Base-by-base conservation (phyloP, 2,797 vertebrate genomes). In the Chiroxiphia lanceolata region DNA sequence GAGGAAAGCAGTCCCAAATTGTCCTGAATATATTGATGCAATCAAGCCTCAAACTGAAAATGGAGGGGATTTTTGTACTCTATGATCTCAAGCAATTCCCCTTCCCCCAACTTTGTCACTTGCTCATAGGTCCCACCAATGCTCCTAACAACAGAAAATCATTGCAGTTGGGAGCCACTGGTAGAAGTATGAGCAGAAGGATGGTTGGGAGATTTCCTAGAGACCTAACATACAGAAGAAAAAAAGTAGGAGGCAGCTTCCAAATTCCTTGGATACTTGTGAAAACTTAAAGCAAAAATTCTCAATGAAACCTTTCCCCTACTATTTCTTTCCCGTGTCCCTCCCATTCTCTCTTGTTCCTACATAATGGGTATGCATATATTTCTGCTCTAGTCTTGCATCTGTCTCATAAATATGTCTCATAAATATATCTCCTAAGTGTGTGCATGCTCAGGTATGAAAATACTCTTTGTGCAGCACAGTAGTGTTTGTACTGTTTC, bases 401-500 rank as follows among this genome's bases (percentile, higher is more conserved):
- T 94, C 78, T 92, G 71, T 85, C 90, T 96, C 83, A 65, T 95
- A 91, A 97, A 95, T 93, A 85, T 81, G 71, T 90, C 75, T 90
- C 68, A 10, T 42, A 63, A 53, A 53, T 53, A 79, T 79, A 70
- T 89, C 72, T 89, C 69, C 9, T 79, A 82, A 92, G 38, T 44
- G 57, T 90, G 61, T 87, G 71, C 89, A 83, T 83, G 65, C 89
- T 93, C 85, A 51, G 71, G 87, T 90, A 93, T 93, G 92, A 77
- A 93, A 95, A 96, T 85, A 57, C 47, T 69, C 83, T 95, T 92
- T 91, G 84, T 92, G 68, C 68, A 94, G 82, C 0, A 33, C 65
- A 75, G 22, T 92, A 71, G 85, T 87, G 61, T 96, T 96, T 96
- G 94, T 95, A 89, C 72, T 95, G 76, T 44, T 94, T 97, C 95